Conservation (phyloP, 1,140 invertebrate species). For the Trachymyrmex septentrionalis region DNA sequence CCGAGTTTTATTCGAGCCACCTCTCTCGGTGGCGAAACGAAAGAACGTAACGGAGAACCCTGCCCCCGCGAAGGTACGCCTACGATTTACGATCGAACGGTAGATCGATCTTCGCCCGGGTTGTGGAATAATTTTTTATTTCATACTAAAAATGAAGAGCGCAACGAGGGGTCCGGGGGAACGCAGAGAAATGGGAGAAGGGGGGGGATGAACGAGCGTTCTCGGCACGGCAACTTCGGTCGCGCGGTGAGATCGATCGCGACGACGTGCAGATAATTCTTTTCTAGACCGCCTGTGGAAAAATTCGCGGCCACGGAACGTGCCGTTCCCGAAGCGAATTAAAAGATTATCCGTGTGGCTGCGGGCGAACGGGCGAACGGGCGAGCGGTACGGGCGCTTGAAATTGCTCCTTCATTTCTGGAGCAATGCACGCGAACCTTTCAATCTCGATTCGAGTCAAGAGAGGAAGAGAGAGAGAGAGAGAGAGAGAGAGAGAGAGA, state of each 20-base stretch:
- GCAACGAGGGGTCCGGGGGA: not conserved
- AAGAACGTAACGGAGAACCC: not conserved
- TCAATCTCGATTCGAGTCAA: constrained; percentile 74
- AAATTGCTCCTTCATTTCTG: constrained; percentile 75
- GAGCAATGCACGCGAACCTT: constrained; percentile 76
- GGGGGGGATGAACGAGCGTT: constrained; percentile 17
- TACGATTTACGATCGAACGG: constrained; percentile 54
- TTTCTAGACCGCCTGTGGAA: constrained; percentile 58
- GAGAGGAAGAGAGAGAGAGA: constrained; percentile 58
- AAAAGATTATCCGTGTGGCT: constrained; percentile 73
- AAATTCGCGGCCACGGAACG: constrained; percentile 58
- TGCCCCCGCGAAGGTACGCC: constrained; percentile 20
- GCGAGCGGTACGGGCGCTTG: constrained; percentile 54
- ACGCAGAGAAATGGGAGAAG: not conserved
- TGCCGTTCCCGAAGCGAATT: constrained; percentile 72
- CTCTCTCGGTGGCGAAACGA: constrained; percentile 25
- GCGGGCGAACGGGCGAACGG: constrained; percentile 55
- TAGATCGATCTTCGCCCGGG: constrained; percentile 33
- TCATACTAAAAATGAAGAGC: constrained; percentile 48
- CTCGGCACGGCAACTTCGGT: constrained; percentile 51
- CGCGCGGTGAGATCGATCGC: constrained; percentile 54
- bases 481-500: constrained; percentile 68
- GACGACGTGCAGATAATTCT: constrained; percentile 63
- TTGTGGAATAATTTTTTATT: constrained; percentile 53
- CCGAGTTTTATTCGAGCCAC: constrained; percentile 35